Percentiles rank a stretch among this genome's conserved stretches.
Conservation (phyloP, 2,113 vertebrate genomes). For the Cephalopholis sonnerati region DNA sequence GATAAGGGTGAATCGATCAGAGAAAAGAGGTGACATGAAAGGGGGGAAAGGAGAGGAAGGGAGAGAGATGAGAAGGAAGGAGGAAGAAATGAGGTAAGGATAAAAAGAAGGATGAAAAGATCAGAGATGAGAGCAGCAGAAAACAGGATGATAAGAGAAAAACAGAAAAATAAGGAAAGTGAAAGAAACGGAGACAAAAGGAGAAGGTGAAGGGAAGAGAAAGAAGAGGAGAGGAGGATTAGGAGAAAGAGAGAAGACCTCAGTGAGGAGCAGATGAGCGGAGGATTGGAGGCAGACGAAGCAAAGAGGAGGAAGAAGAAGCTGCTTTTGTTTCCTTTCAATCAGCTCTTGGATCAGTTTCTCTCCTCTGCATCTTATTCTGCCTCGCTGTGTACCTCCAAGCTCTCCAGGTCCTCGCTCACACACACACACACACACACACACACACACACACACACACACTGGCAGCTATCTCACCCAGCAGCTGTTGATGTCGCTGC, state of each 20-base stretch:
- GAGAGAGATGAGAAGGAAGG: no score
- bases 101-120: neutral
- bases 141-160: neutral
- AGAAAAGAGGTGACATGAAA: no score
- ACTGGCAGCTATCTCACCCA: conserved; percentile 25
- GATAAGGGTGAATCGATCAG: no score
- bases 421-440: conserved; percentile 21
- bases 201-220: neutral
- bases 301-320: neutral
- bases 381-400: conserved; percentile 8
- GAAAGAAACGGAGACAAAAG: neutral
- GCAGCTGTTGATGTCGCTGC: conserved; percentile 36
- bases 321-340: conserved; percentile 17
- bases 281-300: neutral
- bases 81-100: no score
- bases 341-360: conserved; percentile 27
- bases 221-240: no score
- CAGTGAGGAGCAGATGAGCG: neutral
- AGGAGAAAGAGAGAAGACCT: neutral
- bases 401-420: conserved; percentile 21
- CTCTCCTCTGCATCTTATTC: conserved; percentile 2
- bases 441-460: conserved; percentile 9
- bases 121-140: neutral
- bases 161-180: neutral
- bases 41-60: no score